Percentiles rank a stretch among this genome's conserved stretches.
phyloP scores from a whole-genome alignment of 2,888 invertebrate genomes.

The Drosophila parthenogenetica region DNA sequence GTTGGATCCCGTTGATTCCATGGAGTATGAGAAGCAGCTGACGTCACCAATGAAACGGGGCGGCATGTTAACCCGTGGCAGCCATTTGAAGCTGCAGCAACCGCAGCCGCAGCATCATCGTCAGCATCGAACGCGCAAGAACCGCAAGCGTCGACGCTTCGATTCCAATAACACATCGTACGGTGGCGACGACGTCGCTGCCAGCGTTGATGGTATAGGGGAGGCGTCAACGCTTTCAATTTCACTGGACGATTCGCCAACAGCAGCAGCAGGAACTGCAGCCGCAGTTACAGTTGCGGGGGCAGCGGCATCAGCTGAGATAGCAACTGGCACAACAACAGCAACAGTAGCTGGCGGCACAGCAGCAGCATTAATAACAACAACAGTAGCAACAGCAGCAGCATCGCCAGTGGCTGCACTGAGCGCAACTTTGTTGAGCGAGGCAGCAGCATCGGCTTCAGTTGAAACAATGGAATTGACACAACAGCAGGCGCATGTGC shows the following conservation, averaged over 20 bases:
- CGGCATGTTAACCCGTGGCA: slow-evolving; percentile 68
- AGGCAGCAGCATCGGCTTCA: slow-evolving; percentile 63
- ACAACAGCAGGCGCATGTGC: slow-evolving; percentile 72
- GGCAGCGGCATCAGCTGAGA: neutral
- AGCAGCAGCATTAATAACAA: slow-evolving; percentile 11
- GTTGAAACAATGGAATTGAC: slow-evolving; percentile 65
- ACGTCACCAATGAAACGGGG: slow-evolving; percentile 89
- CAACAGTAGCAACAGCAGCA: slow-evolving; percentile 30
- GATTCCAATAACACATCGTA: slow-evolving; percentile 80
- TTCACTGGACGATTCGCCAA: slow-evolving; percentile 51
- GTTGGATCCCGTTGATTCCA: slow-evolving; percentile 91
- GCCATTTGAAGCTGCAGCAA: slow-evolving; percentile 58
- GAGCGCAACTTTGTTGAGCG: slow-evolving; percentile 63
- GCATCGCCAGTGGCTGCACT: slow-evolving; percentile 61
- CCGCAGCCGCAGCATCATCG: slow-evolving; percentile 59
- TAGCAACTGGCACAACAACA: slow-evolving; percentile 5
- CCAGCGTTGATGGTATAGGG: slow-evolving; percentile 17
- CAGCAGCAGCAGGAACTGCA: slow-evolving; percentile 1
- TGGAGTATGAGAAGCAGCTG: slow-evolving; percentile 92
- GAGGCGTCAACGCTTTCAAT: slow-evolving; percentile 61
- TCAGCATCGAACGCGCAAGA: slow-evolving; percentile 87
- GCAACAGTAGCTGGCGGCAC: slow-evolving; percentile 13
- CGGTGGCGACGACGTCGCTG: slow-evolving; percentile 57
- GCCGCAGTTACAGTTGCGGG: neutral
- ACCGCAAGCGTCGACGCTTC: slow-evolving; percentile 85